A percentile compares a stretch with the other conserved stretches of the same genome.
phyloP scores from a whole-genome alignment of 1,140 invertebrate species.

The Calephelis virginiensis region DNA sequence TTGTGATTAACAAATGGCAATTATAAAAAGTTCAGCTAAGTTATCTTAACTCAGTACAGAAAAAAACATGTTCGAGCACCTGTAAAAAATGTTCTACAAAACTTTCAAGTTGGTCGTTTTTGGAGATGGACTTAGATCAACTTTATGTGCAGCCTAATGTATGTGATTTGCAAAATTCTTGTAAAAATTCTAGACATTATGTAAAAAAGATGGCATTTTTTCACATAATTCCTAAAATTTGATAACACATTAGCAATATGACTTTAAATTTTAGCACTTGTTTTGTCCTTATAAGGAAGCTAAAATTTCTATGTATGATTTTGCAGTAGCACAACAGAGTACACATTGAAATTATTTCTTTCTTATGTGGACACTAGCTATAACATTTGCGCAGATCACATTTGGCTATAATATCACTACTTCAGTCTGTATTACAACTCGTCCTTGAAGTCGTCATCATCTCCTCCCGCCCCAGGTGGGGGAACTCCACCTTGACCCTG shows the following conservation, averaged over 20 bases:
- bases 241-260: too few species aligned
- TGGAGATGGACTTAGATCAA: background rate
- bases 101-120: background rate
- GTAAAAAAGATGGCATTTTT: background rate
- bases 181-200: conserved; percentile 4
- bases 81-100: too few species aligned
- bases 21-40: too few species aligned
- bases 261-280: too few species aligned
- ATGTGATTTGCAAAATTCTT: conserved; percentile 32
- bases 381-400: conserved; percentile 53
- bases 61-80: too few species aligned
- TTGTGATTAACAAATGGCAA: background rate
- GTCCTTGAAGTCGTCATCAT: conserved; percentile 91
- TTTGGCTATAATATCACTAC: conserved; percentile 59
- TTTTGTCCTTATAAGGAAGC: too few species aligned
- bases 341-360: background rate
- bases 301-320: too few species aligned
- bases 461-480: conserved; percentile 83
- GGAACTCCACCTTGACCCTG: conserved; percentile 89
- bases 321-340: too few species aligned
- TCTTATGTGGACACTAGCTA: background rate
- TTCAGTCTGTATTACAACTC: conserved; percentile 86
- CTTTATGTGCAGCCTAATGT: conserved; percentile 11
- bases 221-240: too few species aligned
- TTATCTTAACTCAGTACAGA: too few species aligned